Percentiles rank a stretch among this genome's conserved stretches.
phyloP scores from a whole-genome alignment of 2,888 invertebrate genomes.

The Coremacera marginata region DNA sequence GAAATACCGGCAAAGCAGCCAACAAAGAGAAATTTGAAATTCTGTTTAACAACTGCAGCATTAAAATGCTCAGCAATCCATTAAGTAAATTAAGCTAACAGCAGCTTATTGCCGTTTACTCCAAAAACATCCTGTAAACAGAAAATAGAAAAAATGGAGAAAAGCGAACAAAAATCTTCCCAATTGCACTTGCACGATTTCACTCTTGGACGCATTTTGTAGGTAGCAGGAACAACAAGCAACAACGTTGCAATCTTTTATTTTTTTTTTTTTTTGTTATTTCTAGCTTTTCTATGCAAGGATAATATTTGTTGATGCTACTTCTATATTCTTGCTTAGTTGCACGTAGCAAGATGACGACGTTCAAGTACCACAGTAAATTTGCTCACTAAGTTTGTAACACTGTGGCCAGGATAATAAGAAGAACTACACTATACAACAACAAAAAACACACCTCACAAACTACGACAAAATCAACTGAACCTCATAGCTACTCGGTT shows the following conservation, averaged over 20 bases:
- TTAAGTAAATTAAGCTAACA: background rate
- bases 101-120: constrained; percentile 29
- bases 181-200: background rate
- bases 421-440: background rate
- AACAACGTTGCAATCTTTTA: background rate
- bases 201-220: no score
- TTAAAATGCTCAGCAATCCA: background rate
- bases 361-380: constrained; percentile 6
- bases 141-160: background rate
- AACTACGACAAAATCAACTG: background rate
- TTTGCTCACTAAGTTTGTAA: constrained; percentile 7
- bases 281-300: background rate
- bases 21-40: no score
- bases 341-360: background rate
- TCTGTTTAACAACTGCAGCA: no score
- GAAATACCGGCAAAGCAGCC: no score
- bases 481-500: background rate
- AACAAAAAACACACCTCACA: background rate
- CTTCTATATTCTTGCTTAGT: background rate
- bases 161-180: background rate
- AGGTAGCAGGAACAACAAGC: background rate
- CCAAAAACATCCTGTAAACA: background rate
- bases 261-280: background rate
- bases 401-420: background rate
- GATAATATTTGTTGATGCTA: background rate